These are phyloP conservation scores for Colletes gigas DNA, from an alignment of 1,140 invertebrate species.

Conservation along the genomic window DNA sequence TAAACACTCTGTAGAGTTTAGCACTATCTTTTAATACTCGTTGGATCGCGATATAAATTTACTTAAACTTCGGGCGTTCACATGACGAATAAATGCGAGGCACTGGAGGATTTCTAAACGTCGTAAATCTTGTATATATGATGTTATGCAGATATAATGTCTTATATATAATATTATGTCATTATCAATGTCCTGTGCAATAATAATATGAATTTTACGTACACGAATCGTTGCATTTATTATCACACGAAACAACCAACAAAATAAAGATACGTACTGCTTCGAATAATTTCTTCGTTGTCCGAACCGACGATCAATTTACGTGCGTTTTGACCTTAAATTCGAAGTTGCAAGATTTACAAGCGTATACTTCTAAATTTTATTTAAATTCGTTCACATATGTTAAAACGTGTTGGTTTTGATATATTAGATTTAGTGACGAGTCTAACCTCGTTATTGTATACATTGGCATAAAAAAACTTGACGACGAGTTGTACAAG, in stretches of 20 bases:
- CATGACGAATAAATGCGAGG: slow-evolving; percentile 18
- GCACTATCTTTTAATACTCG: slow-evolving; percentile 14
- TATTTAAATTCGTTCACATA: no score
- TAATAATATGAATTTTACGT: slow-evolving; percentile 39
- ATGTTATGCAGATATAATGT: slow-evolving; percentile 46
- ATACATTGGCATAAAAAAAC: no score
- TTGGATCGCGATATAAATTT: slow-evolving; percentile 20
- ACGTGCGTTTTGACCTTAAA: neutral
- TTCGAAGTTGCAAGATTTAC: neutral
- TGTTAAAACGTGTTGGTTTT: no score
- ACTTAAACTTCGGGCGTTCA: slow-evolving; percentile 5
- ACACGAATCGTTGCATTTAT: slow-evolving; percentile 34
- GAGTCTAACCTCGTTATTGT: no score
- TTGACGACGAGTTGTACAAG: no score
- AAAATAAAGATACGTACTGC: neutral
- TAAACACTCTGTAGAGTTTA: slow-evolving; percentile 9
- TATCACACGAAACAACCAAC: slow-evolving; percentile 34
- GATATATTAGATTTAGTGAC: no score
- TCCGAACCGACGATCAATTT: no score
- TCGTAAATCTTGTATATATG: slow-evolving; percentile 45
- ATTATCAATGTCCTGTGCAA: slow-evolving; percentile 42
- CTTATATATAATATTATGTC: slow-evolving; percentile 50
- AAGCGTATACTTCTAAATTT: no score
- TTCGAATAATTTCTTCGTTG: neutral
- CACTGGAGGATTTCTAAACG: slow-evolving; percentile 10